Evolutionary conservation across 1,140 invertebrate genomes (phyloP).

Genomic region (Cyclina sinensis): DNA sequence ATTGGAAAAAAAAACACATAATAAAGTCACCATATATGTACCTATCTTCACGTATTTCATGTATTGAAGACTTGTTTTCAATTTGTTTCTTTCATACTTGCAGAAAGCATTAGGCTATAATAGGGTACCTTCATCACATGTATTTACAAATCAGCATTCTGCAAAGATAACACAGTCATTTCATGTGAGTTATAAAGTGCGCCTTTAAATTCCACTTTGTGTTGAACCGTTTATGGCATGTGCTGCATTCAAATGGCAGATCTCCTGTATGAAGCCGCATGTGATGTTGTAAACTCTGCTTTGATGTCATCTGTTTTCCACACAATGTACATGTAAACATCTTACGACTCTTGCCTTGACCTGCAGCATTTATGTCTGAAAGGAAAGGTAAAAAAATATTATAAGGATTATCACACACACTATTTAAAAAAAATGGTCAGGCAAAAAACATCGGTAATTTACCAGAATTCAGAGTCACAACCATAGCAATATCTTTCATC

Average conservation of each 20-base stretch:
- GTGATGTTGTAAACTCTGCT: constrained; percentile 90
- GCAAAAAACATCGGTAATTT: too few relatives aligned
- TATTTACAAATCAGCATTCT: too few relatives aligned
- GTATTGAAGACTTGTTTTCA: too few relatives aligned
- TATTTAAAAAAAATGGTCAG: too few relatives aligned
- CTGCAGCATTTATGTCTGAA: not conserved
- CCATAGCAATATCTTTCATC: too few relatives aligned
- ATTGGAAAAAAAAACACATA: too few relatives aligned
- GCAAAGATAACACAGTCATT: not conserved
- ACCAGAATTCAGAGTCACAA: too few relatives aligned
- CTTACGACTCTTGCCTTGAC: not conserved
- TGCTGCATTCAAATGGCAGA: constrained; percentile 96
- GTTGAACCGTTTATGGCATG: constrained; percentile 90
- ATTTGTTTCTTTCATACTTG: too few relatives aligned
- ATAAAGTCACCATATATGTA: too few relatives aligned
- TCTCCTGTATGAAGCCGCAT: constrained; percentile 96
- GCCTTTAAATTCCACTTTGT: constrained; percentile 72
- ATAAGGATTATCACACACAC: not conserved
- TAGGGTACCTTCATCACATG: too few relatives aligned
- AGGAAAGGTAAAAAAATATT: not conserved
- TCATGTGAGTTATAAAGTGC: constrained; percentile 69
- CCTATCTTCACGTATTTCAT: too few relatives aligned
- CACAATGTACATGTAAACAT: not conserved
- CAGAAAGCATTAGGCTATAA: too few relatives aligned
- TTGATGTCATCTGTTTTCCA: constrained; percentile 67